Base-by-base conservation (phyloP, 1,140 invertebrate species). In the Sinella curviseta region DNA sequence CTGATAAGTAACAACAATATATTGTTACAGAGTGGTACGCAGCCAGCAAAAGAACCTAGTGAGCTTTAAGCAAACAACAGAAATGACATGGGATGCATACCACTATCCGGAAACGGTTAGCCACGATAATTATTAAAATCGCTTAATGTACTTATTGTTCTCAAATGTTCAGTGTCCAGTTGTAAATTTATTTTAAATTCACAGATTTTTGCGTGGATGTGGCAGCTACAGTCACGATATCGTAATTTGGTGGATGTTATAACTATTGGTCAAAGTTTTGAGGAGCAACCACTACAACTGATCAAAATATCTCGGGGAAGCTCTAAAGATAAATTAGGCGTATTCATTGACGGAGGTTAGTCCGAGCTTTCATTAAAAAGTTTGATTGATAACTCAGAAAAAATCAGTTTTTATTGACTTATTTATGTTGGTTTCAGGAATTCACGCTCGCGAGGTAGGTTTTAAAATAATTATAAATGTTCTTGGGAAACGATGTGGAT, bases 371-470 rank as follows among this genome's bases (percentile, higher is more conserved):
- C 8, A 54, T 24, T 17, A 39, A 74, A 31, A 33, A 75, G 24
- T 36, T n/a, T 14, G 14, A n/a, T 17, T 75, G 35, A 54, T 75
- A n/a, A n/a, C n/a, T 54, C n/a, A 16, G 48, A 16, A 54, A 54
- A 54, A 54, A n/a, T n/a, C n/a, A 48, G 39, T 48, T 20, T 48
- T 48, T 12, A 12, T 48, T 48, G 39, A 48, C 31, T n/a, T 75
- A 28, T 24, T 34, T 36, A 74, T 4, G 17, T 28, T 75, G 3
- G 35, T 75, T 48, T 3, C 39, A 75, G 74, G 74, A 12, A 75
- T 75, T 30, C 74, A 75, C 28, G 74, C 74, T 24, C 33, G 74
- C 14, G 92, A 95, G 31, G 65, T 70, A 70, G 31, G 31, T 65
- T 17, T 26, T n/a, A 70, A 31, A 60, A 26, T 26, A 60, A n/a